Conservation (phyloP, 2,797 vertebrate genomes). For the Lagodon rhomboides region DNA sequence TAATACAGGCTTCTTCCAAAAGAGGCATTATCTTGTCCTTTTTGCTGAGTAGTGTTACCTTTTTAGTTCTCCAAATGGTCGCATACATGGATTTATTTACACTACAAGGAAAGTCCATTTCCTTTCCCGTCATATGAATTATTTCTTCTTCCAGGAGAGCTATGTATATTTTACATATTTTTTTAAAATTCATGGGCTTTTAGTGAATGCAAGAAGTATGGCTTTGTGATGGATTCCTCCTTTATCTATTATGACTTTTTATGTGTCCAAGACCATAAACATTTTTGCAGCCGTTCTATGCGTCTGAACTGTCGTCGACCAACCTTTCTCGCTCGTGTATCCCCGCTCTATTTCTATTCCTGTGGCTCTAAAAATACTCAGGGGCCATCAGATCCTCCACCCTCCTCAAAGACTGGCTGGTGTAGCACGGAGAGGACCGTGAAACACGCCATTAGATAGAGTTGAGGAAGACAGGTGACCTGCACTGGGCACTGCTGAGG, state of each 20-base stretch:
- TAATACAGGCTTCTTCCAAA: slow-evolving; percentile 44
- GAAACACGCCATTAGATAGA: slow-evolving; percentile 73
- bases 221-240: slow-evolving; percentile 77
- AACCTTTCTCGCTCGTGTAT: slow-evolving; percentile 44
- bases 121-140: slow-evolving; percentile 74
- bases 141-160: slow-evolving; percentile 70
- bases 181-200: slow-evolving; percentile 79
- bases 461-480: slow-evolving; percentile 76
- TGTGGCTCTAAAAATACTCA: slow-evolving; percentile 83
- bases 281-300: slow-evolving; percentile 71
- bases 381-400: slow-evolving; percentile 68
- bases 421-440: slow-evolving; percentile 47
- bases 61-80: slow-evolving; percentile 59
- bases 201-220: slow-evolving; percentile 63
- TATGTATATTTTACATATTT: slow-evolving; percentile 69
- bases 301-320: slow-evolving; percentile 68
- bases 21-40: slow-evolving; percentile 54
- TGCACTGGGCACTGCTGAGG: slow-evolving; percentile 12
- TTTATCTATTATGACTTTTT: slow-evolving; percentile 80
- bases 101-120: slow-evolving; percentile 84
- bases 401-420: slow-evolving; percentile 51
- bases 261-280: slow-evolving; percentile 68
- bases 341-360: slow-evolving; percentile 66
- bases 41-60: slow-evolving; percentile 57
- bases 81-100: slow-evolving; percentile 72